Evolutionary conservation across 2,888 invertebrate genomes (phyloP), one percentile per base, ranked within the genome.

Genomic region (Acronicta psi): DNA sequence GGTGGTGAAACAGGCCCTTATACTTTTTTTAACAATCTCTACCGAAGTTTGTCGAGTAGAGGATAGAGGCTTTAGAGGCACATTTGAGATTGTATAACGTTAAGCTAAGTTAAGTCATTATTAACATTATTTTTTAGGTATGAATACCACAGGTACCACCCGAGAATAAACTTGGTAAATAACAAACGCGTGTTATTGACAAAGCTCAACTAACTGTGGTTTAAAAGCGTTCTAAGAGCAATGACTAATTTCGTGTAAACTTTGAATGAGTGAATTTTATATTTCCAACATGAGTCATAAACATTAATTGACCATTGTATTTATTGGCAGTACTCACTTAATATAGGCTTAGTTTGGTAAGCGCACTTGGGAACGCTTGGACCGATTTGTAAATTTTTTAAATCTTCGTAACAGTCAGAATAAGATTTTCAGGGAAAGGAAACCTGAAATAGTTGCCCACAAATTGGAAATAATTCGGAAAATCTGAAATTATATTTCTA

Each of bases 231-330:
- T 31, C 41, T n/a, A 50, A 55, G 49, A 65, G 57, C 59, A 64
- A 67, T 74, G 71, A 79, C 64, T 67, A 79, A 77, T 79, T 73
- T 61, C 53, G 53, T 64, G 45, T 38, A 51, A 59, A 75, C 54
- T 67, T 63, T 58, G 51, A 45, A 52, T 50, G 59, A 70, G 57
- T 59, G 55, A 54, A 25, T 37, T 55, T 56, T 14, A 59, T 56
- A 63, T 60, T 43, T 63, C 47, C 40, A 47, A 50, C 45, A 49
- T 76, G 68, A 79, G 34, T 73, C 79, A 73, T 43, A 25, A 20
- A 7, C 14, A 59, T 51, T 61, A 61, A 69, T 67, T 75, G 23
- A 52, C 29, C 51, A 58, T 58, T 63, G 68, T 69, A 52, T 60
- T 58, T 69, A 62, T 64, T 50, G 38, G 56, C 29, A 37, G 36